Evolutionary conservation across 1,140 invertebrate species (phyloP).

Genomic region (Diabrotica virgifera): DNA sequence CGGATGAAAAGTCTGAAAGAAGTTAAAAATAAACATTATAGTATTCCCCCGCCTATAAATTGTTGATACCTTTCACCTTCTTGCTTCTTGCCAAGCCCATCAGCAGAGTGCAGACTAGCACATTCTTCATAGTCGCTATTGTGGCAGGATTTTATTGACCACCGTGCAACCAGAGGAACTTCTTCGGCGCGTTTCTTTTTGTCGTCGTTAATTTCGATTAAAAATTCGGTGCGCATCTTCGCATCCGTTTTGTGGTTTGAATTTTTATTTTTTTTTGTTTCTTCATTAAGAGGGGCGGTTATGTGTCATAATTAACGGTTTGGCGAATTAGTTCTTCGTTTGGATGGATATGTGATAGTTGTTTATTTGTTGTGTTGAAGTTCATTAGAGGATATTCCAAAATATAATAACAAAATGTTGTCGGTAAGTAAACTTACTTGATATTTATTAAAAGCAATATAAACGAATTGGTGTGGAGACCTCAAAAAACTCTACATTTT

Average conservation of each 20-base stretch:
- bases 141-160: neutral
- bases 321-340: neutral
- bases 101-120: constrained; percentile 15
- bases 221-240: constrained; percentile 4
- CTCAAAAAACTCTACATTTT: no score
- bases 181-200: neutral
- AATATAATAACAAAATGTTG: constrained; percentile 6
- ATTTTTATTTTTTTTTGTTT: constrained; percentile 14
- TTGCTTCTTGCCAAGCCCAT: constrained; percentile 28
- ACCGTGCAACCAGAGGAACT: neutral
- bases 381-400: neutral
- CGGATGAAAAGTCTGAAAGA: neutral
- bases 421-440: neutral
- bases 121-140: neutral
- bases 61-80: constrained; percentile 15
- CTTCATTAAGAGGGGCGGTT: neutral
- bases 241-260: constrained; percentile 15
- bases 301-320: neutral
- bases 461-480: no score
- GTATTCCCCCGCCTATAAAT: constrained; percentile 3
- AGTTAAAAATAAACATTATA: constrained; percentile 15
- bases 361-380: neutral
- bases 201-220: neutral
- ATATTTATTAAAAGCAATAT: no score
- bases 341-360: constrained; percentile 6